Conservation (phyloP, 1,140 invertebrate species). For the Nebria ingens region DNA sequence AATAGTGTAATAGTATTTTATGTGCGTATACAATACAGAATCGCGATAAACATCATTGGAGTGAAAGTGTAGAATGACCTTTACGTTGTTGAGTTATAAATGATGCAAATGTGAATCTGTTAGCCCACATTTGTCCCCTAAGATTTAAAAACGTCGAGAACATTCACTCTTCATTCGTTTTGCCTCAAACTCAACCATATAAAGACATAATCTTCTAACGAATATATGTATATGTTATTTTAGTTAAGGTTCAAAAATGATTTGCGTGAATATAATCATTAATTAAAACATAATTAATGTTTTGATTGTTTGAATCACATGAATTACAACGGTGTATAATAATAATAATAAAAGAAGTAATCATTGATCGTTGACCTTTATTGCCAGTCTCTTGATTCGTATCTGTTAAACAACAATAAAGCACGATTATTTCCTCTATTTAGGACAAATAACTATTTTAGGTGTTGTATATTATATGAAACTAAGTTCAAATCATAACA, state of each 20-base stretch:
- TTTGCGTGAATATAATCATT: neutral
- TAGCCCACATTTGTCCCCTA: neutral
- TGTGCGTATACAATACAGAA: neutral
- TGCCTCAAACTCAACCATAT: neutral
- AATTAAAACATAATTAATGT: neutral
- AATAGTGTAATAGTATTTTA: too few species aligned
- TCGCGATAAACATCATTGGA: neutral
- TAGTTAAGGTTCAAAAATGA: neutral
- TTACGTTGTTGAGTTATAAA: neutral
- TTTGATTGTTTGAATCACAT: too few species aligned
- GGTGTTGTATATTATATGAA: too few species aligned
- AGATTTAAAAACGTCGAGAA: neutral
- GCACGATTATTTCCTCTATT: too few species aligned
- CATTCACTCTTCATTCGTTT: neutral
- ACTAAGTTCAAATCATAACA: too few species aligned
- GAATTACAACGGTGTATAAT: too few species aligned
- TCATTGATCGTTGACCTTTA: too few species aligned
- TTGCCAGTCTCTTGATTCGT: too few species aligned
- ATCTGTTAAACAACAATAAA: too few species aligned
- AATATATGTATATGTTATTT: neutral
- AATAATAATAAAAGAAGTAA: too few species aligned
- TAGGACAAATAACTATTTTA: too few species aligned
- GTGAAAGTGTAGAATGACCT: constrained; percentile 2
- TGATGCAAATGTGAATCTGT: neutral
- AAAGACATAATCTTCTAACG: neutral